Conservation (phyloP, 2,113 vertebrate species). For the Bettongia penicillata region DNA sequence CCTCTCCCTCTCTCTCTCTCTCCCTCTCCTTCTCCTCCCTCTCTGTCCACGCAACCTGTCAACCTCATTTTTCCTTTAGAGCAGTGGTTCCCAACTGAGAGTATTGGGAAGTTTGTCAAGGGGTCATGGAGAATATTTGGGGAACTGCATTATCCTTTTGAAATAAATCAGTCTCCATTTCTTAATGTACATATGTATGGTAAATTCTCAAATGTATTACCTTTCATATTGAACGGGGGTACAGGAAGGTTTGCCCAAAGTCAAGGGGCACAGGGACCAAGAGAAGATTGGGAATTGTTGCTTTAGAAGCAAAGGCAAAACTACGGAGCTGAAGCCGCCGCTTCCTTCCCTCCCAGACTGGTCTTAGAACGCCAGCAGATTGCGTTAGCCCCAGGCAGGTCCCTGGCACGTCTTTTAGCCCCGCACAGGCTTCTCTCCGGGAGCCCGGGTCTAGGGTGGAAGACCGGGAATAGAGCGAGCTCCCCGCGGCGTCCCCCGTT, state of each 20-base stretch:
- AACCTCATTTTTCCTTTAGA: neutral
- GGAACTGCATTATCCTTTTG: neutral
- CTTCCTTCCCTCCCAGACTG: neutral
- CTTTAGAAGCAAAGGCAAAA: neutral
- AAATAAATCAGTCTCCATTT: neutral
- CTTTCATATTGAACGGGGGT: neutral
- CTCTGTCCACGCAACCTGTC: neutral
- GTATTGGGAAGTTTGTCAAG: neutral
- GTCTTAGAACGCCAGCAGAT: neutral
- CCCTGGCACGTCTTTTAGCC: neutral
- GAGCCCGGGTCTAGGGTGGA: neutral
- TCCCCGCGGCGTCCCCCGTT: neutral
- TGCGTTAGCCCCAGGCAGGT: neutral
- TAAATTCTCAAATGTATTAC: neutral
- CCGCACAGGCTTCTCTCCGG: neutral
- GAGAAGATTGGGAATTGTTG: neutral
- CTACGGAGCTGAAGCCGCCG: neutral
- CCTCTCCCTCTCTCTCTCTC: neutral
- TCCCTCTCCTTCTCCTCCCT: neutral
- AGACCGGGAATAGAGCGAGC: neutral
- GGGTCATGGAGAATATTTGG: neutral
- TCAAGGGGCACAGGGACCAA: neutral
- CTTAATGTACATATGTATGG: neutral
- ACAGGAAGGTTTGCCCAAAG: neutral
- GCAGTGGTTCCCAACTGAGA: neutral